These are phyloP conservation scores for Acrobasis repandana DNA, from an alignment of 2,888 invertebrate genomes.

Conservation along the genomic window DNA sequence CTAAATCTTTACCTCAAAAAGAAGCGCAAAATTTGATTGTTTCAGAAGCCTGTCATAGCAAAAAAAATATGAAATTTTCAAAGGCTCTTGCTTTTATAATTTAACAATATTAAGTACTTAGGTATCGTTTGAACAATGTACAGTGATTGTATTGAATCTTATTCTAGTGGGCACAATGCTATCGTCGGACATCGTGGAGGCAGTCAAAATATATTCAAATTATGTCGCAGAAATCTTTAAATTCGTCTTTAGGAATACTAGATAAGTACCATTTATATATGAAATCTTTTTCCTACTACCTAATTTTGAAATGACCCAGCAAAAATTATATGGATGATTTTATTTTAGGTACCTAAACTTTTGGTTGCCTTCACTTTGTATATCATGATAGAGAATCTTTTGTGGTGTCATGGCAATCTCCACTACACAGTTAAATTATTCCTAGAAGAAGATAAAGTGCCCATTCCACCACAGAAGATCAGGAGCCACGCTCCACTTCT, in stretches of 20 bases:
- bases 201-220: background rate
- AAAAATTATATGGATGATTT: background rate
- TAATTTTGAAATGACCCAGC: too few relatives aligned
- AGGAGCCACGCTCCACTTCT: background rate
- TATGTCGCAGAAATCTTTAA: too few relatives aligned
- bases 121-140: conserved; percentile 21
- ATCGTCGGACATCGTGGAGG: conserved; percentile 32
- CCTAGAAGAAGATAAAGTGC: background rate
- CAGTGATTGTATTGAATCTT: conserved; percentile 17
- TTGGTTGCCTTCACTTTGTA: conserved; percentile 3
- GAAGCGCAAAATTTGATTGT: too few relatives aligned
- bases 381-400: background rate
- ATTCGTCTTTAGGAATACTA: too few relatives aligned
- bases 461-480: conserved; percentile 6
- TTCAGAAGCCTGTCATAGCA: background rate
- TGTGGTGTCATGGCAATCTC: background rate
- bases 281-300: too few relatives aligned
- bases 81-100: background rate
- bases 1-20: too few relatives aligned
- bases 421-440: conserved; percentile 11
- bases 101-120: conserved; percentile 17
- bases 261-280: too few relatives aligned
- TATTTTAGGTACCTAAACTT: background rate
- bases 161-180: conserved; percentile 13
- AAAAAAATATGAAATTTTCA: background rate